Evolutionary conservation across 2,797 vertebrate species (phyloP), one percentile per base, ranked within the genome.

Genomic region (Sebastes umbrosus): DNA sequence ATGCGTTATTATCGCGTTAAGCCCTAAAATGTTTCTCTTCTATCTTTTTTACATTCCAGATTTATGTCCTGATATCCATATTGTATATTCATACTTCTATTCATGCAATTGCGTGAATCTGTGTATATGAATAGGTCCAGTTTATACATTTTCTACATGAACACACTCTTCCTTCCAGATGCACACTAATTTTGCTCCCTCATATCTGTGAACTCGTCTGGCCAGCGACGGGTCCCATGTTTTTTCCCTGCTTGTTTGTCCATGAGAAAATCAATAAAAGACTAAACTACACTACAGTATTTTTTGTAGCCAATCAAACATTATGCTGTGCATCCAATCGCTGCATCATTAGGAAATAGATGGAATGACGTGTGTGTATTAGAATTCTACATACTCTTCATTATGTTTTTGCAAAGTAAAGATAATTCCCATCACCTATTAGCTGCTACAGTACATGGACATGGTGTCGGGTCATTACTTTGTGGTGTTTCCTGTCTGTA

Each of bases 401-500:
- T 10, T 24, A 4, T 39, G 9, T 39, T 20, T 50, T 27, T n/a
- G 16, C 7, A 65, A 36, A 55, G 14, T 24, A 13, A 14, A 34
- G 14, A 8, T 34, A 0, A 55, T 54, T 8, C 36, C 8, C 9
- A 31, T 10, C 27, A n/a, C 32, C n/a, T 27, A 20, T 54, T 10
- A 59, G 24, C 29, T 39, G 31, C 55, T 27, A 14, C 36, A 39
- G 12, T 39, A 39, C 39, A 14, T 25, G 24, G n/a, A 32, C 16
- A 24, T 27, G 46, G 13, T 29, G 43, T 29, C n/a, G 8, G 24
- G 7, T 62, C 58, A 34, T 66, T 2, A 67, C 34, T 13, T 31
- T 55, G 3, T 8, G 1, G 1, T 54, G 8, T 76, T 50, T 73
- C 8, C 4, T 81, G 8, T 77, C 25, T 59, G 18, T 73, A 99